Base-by-base conservation (phyloP, 2,113 vertebrate genomes). In the Loxodonta africana region DNA sequence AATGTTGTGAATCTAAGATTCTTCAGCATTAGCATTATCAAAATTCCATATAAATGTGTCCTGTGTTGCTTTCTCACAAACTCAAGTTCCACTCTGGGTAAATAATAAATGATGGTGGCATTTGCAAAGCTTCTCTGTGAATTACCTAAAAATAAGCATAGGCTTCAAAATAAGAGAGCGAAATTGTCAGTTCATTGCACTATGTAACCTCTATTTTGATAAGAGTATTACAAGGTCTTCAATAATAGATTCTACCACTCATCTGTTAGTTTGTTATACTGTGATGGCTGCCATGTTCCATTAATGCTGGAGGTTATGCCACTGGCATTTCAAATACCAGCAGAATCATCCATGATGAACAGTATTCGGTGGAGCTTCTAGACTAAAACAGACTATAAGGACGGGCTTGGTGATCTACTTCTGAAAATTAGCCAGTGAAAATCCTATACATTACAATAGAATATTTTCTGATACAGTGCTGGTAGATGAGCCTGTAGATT, bases 61-160 rank as follows among this genome's bases (percentile, higher is more conserved):
- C 62, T 71, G 5, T 41, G 51, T 28, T 89, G 78, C 80, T 81
- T 93, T 88, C 82, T 67, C n/a, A 93, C 44, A 83, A 71, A 95
- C 37, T 65, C 10, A 41, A 20, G 46, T 73, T 1, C 69, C 41
- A 62, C 33, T 94, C 20, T 25, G 18, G 18, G 20, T 88, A 62
- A 96, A 90, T 69, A 92, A 88, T 76, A 73, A 83, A 80, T 25
- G 28, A 95, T 7, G 1, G 53, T 30, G 48, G 11, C 63, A 88
- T 84, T 30, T 92, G 60, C n/a, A 53, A 4, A 41, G 28, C 60
- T 93, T 89, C 83, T 86, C 26, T 1, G 6, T 71, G 9, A 91
- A 85, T 44, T 74, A 78, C 20, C 76, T 82, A 46, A 81, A 83
- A 53, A 14, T 80, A 51, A 28, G 17, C 30, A 53, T 17, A 15